Evolutionary conservation across 2,888 invertebrate genomes (phyloP).

Genomic region (Cataglyphis altisquamis): DNA sequence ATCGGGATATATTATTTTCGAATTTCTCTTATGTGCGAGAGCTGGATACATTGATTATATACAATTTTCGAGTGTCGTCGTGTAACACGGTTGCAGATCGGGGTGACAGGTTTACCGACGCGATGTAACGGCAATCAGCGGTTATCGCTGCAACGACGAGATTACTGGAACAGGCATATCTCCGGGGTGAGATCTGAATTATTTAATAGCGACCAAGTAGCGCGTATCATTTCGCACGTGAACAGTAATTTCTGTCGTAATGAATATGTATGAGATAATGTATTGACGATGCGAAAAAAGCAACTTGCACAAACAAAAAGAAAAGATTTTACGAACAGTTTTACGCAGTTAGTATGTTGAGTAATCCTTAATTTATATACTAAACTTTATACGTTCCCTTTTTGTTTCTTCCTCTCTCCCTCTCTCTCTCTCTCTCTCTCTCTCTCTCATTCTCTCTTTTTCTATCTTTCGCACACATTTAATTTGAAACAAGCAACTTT

Average conservation of each 20-base stretch:
- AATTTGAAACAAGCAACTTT: not conserved
- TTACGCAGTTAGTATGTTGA: not conserved
- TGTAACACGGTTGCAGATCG: constrained; percentile 14
- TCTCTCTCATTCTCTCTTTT: too few species aligned
- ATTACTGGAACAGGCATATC: constrained; percentile 28
- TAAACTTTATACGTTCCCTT: not conserved
- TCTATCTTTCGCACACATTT: not conserved
- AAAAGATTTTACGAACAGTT: not conserved
- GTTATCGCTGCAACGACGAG: constrained; percentile 36
- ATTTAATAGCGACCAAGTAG: constrained; percentile 31
- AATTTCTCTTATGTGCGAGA: not conserved
- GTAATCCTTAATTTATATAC: not conserved
- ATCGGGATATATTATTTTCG: not conserved
- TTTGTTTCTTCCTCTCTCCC: too few species aligned
- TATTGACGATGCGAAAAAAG: not conserved
- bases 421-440: too few species aligned
- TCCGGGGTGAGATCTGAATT: constrained; percentile 25
- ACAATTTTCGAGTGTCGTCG: constrained; percentile 28
- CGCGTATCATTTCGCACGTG: constrained; percentile 16
- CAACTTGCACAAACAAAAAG: not conserved
- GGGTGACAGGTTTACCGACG: constrained; percentile 24
- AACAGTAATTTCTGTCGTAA: constrained; percentile 11
- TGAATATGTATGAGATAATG: constrained; percentile 13
- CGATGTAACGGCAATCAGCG: constrained; percentile 41
- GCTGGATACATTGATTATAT: not conserved